Percentiles rank a stretch among this genome's conserved stretches.
Conservation (phyloP, 2,113 vertebrate genomes). For the Riparia riparia region DNA sequence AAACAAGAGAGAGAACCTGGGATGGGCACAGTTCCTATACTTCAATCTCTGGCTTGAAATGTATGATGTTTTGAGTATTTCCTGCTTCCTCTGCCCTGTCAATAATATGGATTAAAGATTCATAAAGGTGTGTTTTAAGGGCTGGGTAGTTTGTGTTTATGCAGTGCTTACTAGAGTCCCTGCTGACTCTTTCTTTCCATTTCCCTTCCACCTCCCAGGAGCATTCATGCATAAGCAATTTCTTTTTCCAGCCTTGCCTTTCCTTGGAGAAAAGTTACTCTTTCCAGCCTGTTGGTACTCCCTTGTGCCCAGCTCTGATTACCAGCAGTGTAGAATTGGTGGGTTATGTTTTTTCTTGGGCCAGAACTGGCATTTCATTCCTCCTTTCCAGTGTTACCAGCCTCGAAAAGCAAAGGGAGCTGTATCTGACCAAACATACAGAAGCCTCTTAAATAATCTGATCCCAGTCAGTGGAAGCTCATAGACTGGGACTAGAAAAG, state of each 20-base stretch:
- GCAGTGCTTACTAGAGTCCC: not conserved
- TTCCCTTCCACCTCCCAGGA: not conserved
- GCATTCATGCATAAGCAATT: not conserved
- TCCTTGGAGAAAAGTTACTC: not conserved
- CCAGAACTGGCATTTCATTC: not conserved
- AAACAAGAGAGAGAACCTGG: not conserved
- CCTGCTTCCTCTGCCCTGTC: not conserved
- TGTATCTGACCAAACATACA: not conserved
- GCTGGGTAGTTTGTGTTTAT: not conserved
- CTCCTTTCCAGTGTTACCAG: not conserved
- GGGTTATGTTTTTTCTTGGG: not conserved
- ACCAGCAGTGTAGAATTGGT: not conserved
- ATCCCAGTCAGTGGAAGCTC: not conserved
- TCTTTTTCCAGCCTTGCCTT: not conserved
- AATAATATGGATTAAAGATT: not conserved
- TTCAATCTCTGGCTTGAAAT: not conserved
- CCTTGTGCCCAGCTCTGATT: not conserved
- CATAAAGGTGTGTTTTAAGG: constrained; percentile 1
- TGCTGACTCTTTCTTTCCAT: not conserved
- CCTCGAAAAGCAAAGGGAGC: not conserved
- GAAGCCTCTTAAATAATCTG: not conserved
- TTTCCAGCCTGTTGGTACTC: not conserved
- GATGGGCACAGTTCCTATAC: not conserved
- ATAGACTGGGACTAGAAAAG: not conserved
- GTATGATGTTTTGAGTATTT: not conserved